Conservation (phyloP, 2,797 vertebrate genomes). For the Chelon auratus region DNA sequence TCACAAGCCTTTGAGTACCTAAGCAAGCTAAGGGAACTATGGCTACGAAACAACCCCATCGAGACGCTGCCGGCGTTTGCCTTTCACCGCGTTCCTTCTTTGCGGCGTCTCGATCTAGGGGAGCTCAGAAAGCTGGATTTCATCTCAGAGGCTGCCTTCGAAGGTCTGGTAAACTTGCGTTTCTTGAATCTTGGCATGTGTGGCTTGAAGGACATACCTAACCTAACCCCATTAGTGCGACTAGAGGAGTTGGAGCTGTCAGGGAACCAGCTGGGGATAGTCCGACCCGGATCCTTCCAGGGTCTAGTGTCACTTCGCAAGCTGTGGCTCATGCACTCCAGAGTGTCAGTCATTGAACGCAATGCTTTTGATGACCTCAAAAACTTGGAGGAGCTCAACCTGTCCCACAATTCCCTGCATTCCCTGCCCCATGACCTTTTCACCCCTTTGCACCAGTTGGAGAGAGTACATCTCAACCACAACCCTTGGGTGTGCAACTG, state of each 20-base stretch:
- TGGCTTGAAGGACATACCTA: conserved; percentile 96
- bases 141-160: conserved; percentile 97
- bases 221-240: conserved; percentile 91
- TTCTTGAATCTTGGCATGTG: conserved; percentile 99
- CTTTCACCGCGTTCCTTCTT: conserved; percentile 95
- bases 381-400: conserved; percentile 94
- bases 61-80: conserved; percentile 96
- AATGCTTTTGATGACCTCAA: conserved; percentile 98
- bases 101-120: conserved; percentile 93
- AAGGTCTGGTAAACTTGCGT: conserved; percentile 93
- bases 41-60: conserved; percentile 97
- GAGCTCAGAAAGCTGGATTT: conserved; percentile 95
- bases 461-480: conserved; percentile 96
- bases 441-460: conserved; percentile 93
- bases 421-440: conserved; percentile 97
- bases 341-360: conserved; percentile 93
- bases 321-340: conserved; percentile 97
- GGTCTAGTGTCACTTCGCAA: conserved; percentile 92
- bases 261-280: conserved; percentile 92
- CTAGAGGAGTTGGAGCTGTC: conserved; percentile 96
- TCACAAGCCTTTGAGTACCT: conserved; percentile 98
- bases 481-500: conserved; percentile 99
- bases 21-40: conserved; percentile 95
- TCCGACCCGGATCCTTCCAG: conserved; percentile 94
- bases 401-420: conserved; percentile 96